phyloP scores from a whole-genome alignment of 2,797 vertebrate species.

The Vireo griseus region DNA sequence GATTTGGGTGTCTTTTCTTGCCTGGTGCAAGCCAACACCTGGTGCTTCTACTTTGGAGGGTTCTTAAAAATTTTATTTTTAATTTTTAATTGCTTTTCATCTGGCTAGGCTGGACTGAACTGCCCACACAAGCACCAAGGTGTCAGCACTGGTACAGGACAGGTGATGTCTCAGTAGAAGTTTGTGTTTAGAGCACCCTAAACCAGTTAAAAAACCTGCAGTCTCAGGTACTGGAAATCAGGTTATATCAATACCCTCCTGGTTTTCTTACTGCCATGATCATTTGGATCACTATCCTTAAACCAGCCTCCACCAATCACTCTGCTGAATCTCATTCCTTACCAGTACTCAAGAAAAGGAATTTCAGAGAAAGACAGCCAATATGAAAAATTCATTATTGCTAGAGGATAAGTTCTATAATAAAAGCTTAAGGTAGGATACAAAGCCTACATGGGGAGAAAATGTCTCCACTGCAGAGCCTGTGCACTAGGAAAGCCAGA shows the following conservation, averaged over 20 bases:
- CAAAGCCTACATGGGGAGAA: background rate
- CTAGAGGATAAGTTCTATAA: background rate
- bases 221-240: background rate
- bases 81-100: background rate
- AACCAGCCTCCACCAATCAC: background rate
- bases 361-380: background rate
- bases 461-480: background rate
- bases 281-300: background rate
- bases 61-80: background rate
- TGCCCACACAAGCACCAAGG: background rate
- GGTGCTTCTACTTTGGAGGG: background rate
- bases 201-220: background rate
- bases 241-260: background rate
- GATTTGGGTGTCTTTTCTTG: background rate
- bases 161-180: background rate
- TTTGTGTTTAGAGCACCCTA: background rate
- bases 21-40: background rate
- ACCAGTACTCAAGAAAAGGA: background rate
- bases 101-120: background rate
- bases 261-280: background rate
- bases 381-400: background rate
- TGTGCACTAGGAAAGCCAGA: background rate
- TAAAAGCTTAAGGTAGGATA: background rate
- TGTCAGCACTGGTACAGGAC: background rate
- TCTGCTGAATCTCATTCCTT: background rate